These are phyloP conservation scores for Microplitis manilae DNA, from an alignment of 2,888 invertebrate genomes.

Conservation along the genomic window DNA sequence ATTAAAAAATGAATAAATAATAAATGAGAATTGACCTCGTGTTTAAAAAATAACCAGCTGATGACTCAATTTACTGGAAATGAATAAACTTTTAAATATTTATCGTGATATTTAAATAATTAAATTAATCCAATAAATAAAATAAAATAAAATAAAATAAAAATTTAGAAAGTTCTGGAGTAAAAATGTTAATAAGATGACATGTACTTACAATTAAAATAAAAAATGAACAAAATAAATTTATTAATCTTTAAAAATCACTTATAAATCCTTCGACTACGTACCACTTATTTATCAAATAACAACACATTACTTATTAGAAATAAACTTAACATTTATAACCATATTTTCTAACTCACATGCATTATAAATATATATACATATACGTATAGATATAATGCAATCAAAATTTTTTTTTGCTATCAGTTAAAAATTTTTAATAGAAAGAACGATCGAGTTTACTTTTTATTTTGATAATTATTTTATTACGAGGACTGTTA, in stretches of 20 bases:
- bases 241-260: constrained; percentile 5
- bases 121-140: too few species aligned
- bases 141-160: not conserved
- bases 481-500: not conserved
- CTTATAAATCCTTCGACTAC: constrained; percentile 19
- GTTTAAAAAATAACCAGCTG: not conserved
- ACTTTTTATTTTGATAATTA: not conserved
- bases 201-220: not conserved
- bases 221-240: not conserved
- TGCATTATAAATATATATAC: not conserved
- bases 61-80: not conserved
- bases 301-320: constrained; percentile 59
- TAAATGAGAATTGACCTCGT: not conserved
- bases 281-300: constrained; percentile 54
- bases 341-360: constrained; percentile 24
- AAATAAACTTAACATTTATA: constrained; percentile 62
- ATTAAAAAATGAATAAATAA: not conserved
- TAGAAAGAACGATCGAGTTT: not conserved
- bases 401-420: not conserved
- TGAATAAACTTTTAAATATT: too few species aligned
- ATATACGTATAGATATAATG: not conserved
- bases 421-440: not conserved
- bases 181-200: not conserved
- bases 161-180: not conserved
- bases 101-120: too few species aligned